Base-by-base conservation (phyloP, 2,113 vertebrate genomes). In the Tichodroma muraria region DNA sequence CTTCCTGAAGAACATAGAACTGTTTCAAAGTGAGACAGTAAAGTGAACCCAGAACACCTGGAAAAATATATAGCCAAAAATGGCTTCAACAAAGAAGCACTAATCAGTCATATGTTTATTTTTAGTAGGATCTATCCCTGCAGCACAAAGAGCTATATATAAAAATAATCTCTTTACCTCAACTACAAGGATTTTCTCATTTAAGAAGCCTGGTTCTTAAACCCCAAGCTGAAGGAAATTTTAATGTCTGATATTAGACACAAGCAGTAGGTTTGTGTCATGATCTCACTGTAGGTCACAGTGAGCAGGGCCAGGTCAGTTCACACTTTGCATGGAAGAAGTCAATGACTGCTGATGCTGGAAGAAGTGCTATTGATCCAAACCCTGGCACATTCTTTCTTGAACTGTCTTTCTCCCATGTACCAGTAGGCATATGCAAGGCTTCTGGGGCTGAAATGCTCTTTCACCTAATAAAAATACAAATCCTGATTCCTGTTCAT, bases 111-210 rank as follows among this genome's bases (percentile, higher is more conserved):
- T 47, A 8, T 4, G 2, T 18, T 6, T 91, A 66, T 85, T 92
- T 90, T 80, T 61, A 93, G 90, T 24, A 91, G 44, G 47, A 76
- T 61, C 70, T 73, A 73, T 42, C 42, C 53, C 61, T 40, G 35
- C 52, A 96, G 76, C 82, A 85, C 47, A 63, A 90, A 66, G 23
- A 73, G 11, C 37, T 78, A 83, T 28, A 73, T 27, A 59, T 63
- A 95, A 76, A 95, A 89, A 60, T 60, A 90, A 87, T 65, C 78
- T 81, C 65, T 93, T 93, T 40, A 86, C n/a, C 31, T 76, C 61
- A 81, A 53, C 35, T 49, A 68, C 15, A 30, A 71, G 37, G 45
- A 68, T 73, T 82, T 87, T 68, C 50, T 94, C 57, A 49, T 87
- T 85, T 64, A 93, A 72, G 73, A 88, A 89, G 61, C 18, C 61